Percentiles rank a stretch among this genome's conserved stretches.
These are phyloP conservation scores for Musca domestica DNA, from an alignment of 1,140 invertebrate species.

Conservation along the genomic window DNA sequence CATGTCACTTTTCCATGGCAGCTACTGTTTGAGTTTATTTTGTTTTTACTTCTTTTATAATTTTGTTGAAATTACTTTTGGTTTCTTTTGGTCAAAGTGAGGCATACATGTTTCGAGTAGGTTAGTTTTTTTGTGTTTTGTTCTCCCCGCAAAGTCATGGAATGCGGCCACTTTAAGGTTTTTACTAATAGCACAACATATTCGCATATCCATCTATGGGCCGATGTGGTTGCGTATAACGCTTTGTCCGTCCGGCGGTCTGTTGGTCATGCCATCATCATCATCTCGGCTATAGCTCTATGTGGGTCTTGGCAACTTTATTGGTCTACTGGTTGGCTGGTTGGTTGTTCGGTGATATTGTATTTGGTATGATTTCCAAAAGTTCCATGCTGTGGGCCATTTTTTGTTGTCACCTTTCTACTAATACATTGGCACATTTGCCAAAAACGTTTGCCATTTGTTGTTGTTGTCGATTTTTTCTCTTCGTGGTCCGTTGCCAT, in stretches of 20 bases:
- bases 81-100: slow-evolving; percentile 3
- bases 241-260: too few species aligned
- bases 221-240: too few species aligned
- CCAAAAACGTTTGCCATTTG: background rate
- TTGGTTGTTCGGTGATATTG: too few species aligned
- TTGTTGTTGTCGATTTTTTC: background rate
- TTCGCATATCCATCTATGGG: background rate
- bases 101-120: background rate
- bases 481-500: background rate
- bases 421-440: slow-evolving; percentile 14
- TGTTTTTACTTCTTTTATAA: slow-evolving; percentile 1
- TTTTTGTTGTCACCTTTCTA: slow-evolving; percentile 16
- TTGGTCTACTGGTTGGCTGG: background rate
- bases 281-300: background rate
- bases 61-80: slow-evolving; percentile 19
- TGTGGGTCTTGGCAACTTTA: background rate
- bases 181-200: slow-evolving; percentile 18
- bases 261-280: background rate
- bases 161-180: slow-evolving; percentile 21
- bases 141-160: background rate
- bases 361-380: background rate
- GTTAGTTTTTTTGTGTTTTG: background rate
- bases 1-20: background rate
- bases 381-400: slow-evolving; percentile 17
- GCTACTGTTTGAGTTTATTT: background rate